phyloP scores from a whole-genome alignment of 2,888 invertebrate genomes.

The Eilema sororculum region DNA sequence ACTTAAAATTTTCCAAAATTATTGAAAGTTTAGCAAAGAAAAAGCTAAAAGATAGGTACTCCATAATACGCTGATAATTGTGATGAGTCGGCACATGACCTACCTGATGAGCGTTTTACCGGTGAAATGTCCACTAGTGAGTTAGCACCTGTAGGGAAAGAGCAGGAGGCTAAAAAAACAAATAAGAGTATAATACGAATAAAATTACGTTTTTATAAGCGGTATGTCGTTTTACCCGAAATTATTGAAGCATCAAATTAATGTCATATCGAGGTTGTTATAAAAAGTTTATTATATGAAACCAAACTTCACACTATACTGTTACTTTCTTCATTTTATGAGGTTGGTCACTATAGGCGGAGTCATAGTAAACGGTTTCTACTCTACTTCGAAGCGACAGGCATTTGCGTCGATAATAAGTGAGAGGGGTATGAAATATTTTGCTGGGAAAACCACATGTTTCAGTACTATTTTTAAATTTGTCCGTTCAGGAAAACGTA shows the following conservation, averaged over 20 bases:
- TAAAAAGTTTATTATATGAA: too few relatives aligned
- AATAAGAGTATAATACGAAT: too few relatives aligned
- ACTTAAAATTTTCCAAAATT: too few relatives aligned
- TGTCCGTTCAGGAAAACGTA: not conserved
- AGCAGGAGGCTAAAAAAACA: not conserved
- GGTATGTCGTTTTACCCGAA: too few relatives aligned
- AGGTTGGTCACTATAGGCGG: not conserved
- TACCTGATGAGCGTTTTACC: not conserved
- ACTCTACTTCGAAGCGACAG: not conserved
- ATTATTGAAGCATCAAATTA: too few relatives aligned
- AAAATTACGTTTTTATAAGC: too few relatives aligned
- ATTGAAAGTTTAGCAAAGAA: too few relatives aligned
- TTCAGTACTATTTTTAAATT: not conserved
- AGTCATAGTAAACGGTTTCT: not conserved
- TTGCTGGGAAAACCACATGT: not conserved
- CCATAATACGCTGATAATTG: too few relatives aligned
- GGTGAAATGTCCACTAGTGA: not conserved
- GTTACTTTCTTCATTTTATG: not conserved
- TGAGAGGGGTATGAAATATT: not conserved
- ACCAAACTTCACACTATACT: too few relatives aligned
- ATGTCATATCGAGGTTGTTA: too few relatives aligned
- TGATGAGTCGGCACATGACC: not conserved
- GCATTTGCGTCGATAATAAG: not conserved
- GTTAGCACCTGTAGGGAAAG: not conserved
- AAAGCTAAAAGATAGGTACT: too few relatives aligned